phyloP scores from a whole-genome alignment of 2,797 vertebrate genomes.

The Mus minutoides region DNA sequence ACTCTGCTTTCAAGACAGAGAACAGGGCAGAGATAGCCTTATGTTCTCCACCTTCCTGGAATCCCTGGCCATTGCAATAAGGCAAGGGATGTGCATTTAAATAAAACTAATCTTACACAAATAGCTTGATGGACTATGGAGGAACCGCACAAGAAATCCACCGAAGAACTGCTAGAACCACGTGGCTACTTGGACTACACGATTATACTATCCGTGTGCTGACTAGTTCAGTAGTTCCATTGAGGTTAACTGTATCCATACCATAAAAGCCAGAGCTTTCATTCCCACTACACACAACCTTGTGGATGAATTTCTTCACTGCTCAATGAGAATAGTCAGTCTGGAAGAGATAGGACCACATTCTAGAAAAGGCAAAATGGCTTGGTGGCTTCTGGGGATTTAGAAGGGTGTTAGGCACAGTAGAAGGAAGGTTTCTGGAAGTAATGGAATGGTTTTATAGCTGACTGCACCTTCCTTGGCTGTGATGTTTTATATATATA shows the following conservation, averaged over 20 bases:
- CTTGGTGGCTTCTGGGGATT: not conserved
- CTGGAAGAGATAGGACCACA: not conserved
- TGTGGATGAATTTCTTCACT: not conserved
- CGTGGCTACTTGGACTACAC: not conserved
- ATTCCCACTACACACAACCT: not conserved
- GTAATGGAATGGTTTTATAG: not conserved
- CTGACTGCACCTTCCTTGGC: not conserved
- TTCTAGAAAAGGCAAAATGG: not conserved
- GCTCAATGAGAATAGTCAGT: not conserved
- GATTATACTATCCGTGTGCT: not conserved
- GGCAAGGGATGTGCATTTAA: not conserved
- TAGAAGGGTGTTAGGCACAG: not conserved
- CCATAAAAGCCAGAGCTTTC: not conserved
- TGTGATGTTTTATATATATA: not conserved
- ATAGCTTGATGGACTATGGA: not conserved
- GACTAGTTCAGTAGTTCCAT: not conserved
- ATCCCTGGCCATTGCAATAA: not conserved
- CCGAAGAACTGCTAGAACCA: not conserved
- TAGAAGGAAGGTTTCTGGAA: not conserved
- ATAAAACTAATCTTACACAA: not conserved
- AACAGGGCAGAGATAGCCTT: no score
- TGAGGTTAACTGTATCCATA: not conserved
- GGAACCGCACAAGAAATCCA: constrained; percentile 1
- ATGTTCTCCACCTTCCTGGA: no score
- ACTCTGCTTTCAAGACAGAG: not conserved